phyloP scores from a whole-genome alignment of 2,888 invertebrate genomes.

The Netelia fuscicornis region DNA sequence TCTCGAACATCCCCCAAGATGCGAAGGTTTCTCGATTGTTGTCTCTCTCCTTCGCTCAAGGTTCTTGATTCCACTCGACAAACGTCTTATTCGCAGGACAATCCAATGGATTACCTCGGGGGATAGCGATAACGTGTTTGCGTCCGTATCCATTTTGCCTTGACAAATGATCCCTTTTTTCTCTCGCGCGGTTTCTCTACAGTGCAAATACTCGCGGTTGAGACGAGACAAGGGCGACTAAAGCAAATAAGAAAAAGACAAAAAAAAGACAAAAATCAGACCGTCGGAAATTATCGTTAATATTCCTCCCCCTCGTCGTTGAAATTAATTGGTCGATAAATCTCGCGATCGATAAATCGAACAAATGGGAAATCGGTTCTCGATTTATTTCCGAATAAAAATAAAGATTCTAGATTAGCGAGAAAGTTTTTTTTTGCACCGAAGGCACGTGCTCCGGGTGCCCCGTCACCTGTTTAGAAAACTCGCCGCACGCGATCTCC shows the following conservation, averaged over 20 bases:
- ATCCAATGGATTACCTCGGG: slow-evolving; percentile 77
- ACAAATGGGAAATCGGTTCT: background rate
- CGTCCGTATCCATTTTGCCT: slow-evolving; percentile 78
- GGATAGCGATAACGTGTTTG: slow-evolving; percentile 78
- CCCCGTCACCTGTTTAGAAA: slow-evolving; percentile 61
- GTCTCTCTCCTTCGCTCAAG: slow-evolving; percentile 9
- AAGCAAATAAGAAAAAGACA: slow-evolving; percentile 18
- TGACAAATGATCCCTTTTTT: slow-evolving; percentile 77
- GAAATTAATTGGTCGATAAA: slow-evolving; percentile 1
- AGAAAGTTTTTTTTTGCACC: slow-evolving; percentile 52
- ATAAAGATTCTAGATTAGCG: slow-evolving; percentile 34
- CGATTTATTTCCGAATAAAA: slow-evolving; percentile 12
- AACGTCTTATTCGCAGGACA: slow-evolving; percentile 69
- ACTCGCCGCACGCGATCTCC: slow-evolving; percentile 35
- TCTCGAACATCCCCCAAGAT: background rate
- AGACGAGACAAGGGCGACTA: slow-evolving; percentile 1
- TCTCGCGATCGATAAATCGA: slow-evolving; percentile 14
- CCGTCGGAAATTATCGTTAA: background rate
- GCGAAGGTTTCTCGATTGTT: slow-evolving; percentile 18
- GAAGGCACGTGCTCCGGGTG: slow-evolving; percentile 42
- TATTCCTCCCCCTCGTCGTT: background rate
- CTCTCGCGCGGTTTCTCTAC: background rate
- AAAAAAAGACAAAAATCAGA: background rate
- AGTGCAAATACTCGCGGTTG: slow-evolving; percentile 28
- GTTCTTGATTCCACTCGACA: slow-evolving; percentile 59